Percentiles rank a stretch among this genome's conserved stretches.
These are phyloP conservation scores for Chaitophorus viminalis DNA, from an alignment of 2,888 invertebrate species.

Conservation along the genomic window DNA sequence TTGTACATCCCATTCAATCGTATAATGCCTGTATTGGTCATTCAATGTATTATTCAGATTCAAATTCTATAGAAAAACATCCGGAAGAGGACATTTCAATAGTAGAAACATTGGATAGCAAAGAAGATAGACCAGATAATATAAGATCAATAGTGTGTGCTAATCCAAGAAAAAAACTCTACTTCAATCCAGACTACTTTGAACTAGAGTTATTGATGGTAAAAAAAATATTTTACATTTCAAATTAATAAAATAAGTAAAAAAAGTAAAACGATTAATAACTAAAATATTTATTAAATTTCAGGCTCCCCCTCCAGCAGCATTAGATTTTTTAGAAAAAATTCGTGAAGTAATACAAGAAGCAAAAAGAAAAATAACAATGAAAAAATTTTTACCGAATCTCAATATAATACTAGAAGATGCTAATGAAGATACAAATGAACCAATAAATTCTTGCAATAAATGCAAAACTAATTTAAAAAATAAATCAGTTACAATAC, in stretches of 20 bases:
- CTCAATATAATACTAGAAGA: constrained; percentile 86
- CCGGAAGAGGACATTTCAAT: constrained; percentile 88
- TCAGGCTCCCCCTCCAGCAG: constrained; percentile 90
- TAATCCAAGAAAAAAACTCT: constrained; percentile 78
- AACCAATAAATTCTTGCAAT: constrained; percentile 26
- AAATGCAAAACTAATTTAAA: constrained; percentile 54
- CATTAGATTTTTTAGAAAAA: constrained; percentile 87
- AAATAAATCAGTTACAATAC: constrained; percentile 50
- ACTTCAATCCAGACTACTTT: constrained; percentile 92
- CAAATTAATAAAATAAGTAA: background rate
- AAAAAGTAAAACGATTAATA: background rate
- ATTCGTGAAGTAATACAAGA: constrained; percentile 90
- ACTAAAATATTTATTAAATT: constrained; percentile 66
- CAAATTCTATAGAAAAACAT: constrained; percentile 75
- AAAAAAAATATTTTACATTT: constrained; percentile 63
- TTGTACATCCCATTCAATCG: constrained; percentile 74
- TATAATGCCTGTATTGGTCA: constrained; percentile 64
- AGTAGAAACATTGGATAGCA: constrained; percentile 79
- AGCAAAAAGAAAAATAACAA: constrained; percentile 87
- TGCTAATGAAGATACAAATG: constrained; percentile 73
- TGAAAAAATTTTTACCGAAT: constrained; percentile 82
- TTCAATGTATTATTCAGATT: constrained; percentile 69
- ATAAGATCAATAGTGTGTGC: constrained; percentile 72
- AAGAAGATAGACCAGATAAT: constrained; percentile 75
- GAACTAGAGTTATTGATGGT: constrained; percentile 86